phyloP scores from a whole-genome alignment of 2,888 invertebrate genomes.

The Heliconius ethilla region DNA sequence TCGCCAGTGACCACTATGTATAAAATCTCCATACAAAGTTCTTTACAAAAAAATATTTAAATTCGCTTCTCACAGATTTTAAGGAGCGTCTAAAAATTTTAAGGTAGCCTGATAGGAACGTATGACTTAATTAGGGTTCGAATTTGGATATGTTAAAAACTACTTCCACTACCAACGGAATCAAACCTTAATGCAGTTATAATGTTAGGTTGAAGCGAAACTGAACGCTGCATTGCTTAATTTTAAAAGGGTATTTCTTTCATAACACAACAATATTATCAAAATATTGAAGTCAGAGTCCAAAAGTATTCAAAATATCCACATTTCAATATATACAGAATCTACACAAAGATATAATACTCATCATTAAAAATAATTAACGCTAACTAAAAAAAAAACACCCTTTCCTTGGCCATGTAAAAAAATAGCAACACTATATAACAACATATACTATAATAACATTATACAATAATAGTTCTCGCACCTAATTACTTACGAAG shows the following conservation, averaged over 20 bases:
- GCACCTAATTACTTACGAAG: slow-evolving; percentile 78
- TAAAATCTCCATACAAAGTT: too few relatives aligned
- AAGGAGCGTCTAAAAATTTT: too few relatives aligned
- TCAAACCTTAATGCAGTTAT: too few relatives aligned
- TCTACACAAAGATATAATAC: neutral
- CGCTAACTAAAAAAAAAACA: slow-evolving; percentile 30
- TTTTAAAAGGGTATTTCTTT: neutral
- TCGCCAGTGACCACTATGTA: too few relatives aligned
- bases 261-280: neutral
- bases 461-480: slow-evolving; percentile 55
- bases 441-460: slow-evolving; percentile 49
- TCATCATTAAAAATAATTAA: slow-evolving; percentile 27
- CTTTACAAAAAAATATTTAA: too few relatives aligned
- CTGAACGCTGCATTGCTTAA: too few relatives aligned
- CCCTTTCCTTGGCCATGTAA: slow-evolving; percentile 13
- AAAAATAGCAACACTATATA: slow-evolving; percentile 4
- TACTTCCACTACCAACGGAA: too few relatives aligned
- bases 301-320: neutral
- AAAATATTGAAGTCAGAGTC: neutral
- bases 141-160: too few relatives aligned
- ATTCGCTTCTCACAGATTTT: too few relatives aligned
- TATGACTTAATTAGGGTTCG: too few relatives aligned
- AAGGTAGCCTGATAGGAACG: too few relatives aligned
- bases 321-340: neutral
- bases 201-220: too few relatives aligned